Conservation (phyloP, 2,113 vertebrate species). For the Fukomys damarensis region DNA sequence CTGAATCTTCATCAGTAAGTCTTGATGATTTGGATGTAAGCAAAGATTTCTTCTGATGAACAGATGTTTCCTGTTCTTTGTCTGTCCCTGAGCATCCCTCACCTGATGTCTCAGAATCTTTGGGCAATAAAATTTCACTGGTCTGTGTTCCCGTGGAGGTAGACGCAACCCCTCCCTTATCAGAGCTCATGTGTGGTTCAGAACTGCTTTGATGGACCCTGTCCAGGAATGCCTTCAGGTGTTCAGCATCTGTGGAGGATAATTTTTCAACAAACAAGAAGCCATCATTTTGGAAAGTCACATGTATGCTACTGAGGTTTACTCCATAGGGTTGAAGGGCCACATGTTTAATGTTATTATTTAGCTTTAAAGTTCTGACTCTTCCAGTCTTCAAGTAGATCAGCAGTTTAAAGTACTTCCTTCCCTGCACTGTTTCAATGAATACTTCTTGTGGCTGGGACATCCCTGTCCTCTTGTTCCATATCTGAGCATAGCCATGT, state of each 20-base stretch:
- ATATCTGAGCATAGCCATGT: constrained; percentile 38
- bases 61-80: neutral
- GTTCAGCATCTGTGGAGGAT: neutral
- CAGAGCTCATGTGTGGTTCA: neutral
- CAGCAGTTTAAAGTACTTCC: neutral
- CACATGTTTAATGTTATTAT: constrained; percentile 50
- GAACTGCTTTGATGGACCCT: neutral
- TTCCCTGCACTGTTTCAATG: neutral
- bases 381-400: neutral
- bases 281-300: constrained; percentile 49
- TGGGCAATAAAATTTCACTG: neutral
- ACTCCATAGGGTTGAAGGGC: neutral
- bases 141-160: neutral
- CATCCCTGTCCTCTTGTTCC: neutral
- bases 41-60: neutral
- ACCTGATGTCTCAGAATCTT: neutral
- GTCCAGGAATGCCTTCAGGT: constrained; percentile 43
- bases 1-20: neutral
- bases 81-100: neutral
- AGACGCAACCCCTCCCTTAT: fast-evolving
- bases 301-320: neutral
- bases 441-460: neutral
- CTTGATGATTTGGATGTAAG: neutral
- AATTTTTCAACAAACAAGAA: constrained; percentile 59
- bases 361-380: neutral